Evolutionary conservation across 1,140 invertebrate genomes (phyloP).

Genomic region (Euura lappo): DNA sequence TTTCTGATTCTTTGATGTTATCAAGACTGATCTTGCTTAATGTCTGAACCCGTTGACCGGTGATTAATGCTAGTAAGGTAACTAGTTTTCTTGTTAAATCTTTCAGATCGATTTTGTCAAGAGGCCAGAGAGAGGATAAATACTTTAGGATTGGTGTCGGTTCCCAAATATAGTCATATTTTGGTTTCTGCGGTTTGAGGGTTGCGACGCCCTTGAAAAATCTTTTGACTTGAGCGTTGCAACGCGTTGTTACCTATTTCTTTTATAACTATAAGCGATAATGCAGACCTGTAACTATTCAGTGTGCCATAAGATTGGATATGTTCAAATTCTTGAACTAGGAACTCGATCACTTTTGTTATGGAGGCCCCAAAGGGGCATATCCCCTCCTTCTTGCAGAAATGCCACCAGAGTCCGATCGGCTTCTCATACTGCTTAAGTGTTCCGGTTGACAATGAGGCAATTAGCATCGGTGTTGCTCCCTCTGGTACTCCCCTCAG

Average conservation of each 20-base stretch:
- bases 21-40: background rate
- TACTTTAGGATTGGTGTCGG: background rate
- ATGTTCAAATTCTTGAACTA: conserved; percentile 6
- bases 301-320: conserved; percentile 10
- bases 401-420: conserved; percentile 23
- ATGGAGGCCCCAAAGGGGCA: background rate
- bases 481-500: too few species aligned
- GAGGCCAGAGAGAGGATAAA: background rate
- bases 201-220: conserved; percentile 25
- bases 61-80: background rate
- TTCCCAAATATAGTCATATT: conserved; percentile 5
- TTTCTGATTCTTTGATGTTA: conserved; percentile 11
- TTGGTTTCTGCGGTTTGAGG: too few species aligned
- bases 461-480: too few species aligned
- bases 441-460: too few species aligned
- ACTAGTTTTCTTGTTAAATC: too few species aligned
- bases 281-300: conserved; percentile 8
- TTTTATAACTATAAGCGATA: conserved; percentile 15
- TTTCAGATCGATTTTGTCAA: too few species aligned
- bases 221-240: background rate
- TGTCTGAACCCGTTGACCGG: background rate
- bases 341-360: conserved; percentile 12
- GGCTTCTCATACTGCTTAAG: conserved; percentile 29
- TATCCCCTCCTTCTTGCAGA: conserved; percentile 9
- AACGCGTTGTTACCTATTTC: conserved; percentile 12